Base-by-base conservation (phyloP, 2,888 invertebrate species). In the Gerris lacustris region DNA sequence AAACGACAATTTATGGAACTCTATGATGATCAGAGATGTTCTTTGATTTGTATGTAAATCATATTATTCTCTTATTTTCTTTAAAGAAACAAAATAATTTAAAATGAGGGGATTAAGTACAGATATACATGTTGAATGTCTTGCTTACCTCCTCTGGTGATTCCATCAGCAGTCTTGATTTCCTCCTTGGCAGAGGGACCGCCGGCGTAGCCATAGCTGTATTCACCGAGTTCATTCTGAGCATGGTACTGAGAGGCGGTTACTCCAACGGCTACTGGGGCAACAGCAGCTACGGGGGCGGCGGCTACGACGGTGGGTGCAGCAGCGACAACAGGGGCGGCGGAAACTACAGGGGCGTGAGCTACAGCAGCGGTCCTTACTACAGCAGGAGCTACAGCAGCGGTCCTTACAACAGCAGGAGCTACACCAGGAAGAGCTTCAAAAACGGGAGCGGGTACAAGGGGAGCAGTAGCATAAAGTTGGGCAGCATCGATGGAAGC, bases 141-240 rank as follows among this genome's bases (percentile, higher is more conserved):
- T 55, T 44, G 15, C 18, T 72, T 69, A 69, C 72, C 73, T 70
- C 87, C 87, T 44, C 84, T 82, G 31, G 85, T 86, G 64, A 85
- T 80, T 44, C 87, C 87, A 77, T 86, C 86, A 11, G 81, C 77
- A 6, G 84, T 82, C 76, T 82, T 83, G 70, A 84, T 81, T 79
- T 88, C 88, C 44, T 84, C 82, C 78, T 87, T 87, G 73, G 87
- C 83, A 75, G 86, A 86, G 67, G 85, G 84, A 70, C 87, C 87
- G 74, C 86, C 86, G 9, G 84, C 80, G 79, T 88, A 88, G 45
- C 87, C 87, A 78, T 85, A 86, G 71, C 82, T 81, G 79, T 85
- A 86, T 76, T 83, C 84, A 6, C 84, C 85, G 47, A 83, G 79
- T 67, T 82, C 83, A 77, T 87, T 85, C 79, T 87, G 86, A 67